Evolutionary conservation across 2,888 invertebrate genomes (phyloP).

Genomic region (Microdon myrmicae): DNA sequence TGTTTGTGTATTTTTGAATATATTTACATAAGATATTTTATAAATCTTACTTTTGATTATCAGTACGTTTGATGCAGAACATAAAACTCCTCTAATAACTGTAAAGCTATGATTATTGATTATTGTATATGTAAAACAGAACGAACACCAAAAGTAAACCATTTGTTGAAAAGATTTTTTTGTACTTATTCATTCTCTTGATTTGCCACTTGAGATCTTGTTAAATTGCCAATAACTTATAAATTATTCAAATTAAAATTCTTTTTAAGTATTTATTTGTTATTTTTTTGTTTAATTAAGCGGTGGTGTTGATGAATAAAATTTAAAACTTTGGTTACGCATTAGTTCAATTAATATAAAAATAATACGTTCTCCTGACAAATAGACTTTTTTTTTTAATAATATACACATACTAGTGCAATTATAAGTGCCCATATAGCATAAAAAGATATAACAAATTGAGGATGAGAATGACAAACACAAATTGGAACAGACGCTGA

Average conservation of each 20-base stretch:
- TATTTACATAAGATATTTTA: slow-evolving; percentile 25
- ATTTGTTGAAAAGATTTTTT: slow-evolving; percentile 25
- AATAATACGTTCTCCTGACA: too few relatives aligned
- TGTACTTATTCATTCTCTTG: slow-evolving; percentile 34
- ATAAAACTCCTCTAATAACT: slow-evolving; percentile 9
- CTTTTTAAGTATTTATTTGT: neutral
- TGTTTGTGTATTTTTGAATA: slow-evolving; percentile 12
- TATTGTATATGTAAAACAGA: slow-evolving; percentile 9
- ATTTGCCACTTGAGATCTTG: slow-evolving; percentile 6
- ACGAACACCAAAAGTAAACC: slow-evolving; percentile 44
- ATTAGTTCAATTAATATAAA: too few relatives aligned
- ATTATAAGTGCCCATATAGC: too few relatives aligned
- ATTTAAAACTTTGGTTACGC: too few relatives aligned
- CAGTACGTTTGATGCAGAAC: slow-evolving; percentile 32
- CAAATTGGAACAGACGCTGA: too few relatives aligned
- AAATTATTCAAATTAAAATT: too few relatives aligned
- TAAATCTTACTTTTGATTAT: slow-evolving; percentile 22
- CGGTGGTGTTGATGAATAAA: slow-evolving; percentile 35
- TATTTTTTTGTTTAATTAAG: slow-evolving; percentile 6
- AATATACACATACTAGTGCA: too few relatives aligned
- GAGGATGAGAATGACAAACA: too few relatives aligned
- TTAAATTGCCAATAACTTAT: slow-evolving; percentile 19
- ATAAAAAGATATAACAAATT: too few relatives aligned
- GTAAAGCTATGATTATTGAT: slow-evolving; percentile 7
- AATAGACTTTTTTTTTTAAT: too few relatives aligned